Base-by-base conservation (phyloP, 2,797 vertebrate species). In the Phylloscopus collybita region DNA sequence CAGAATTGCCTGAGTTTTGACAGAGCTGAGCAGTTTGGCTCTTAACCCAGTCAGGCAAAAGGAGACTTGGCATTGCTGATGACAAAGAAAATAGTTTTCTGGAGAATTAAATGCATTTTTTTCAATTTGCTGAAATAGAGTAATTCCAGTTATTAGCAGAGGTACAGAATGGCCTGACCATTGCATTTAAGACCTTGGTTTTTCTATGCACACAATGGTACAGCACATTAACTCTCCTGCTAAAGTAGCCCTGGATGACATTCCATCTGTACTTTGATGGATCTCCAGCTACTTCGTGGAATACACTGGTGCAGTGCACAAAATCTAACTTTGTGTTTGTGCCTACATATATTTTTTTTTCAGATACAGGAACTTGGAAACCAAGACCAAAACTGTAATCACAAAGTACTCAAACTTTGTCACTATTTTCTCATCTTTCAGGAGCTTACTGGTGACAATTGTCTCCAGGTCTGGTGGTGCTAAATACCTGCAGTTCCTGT, bases 21-120 rank as follows among this genome's bases (percentile, higher is more conserved):
- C 96, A 96, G 90, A 95, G 88, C 66, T 96, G 95, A 93, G 82
- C 66, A 79, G 66, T 81, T 96, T 96, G 95, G 95, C 95, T 96
- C 76, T 90, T 96, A 95, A 97, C 82, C 92, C 91, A 94, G 66
- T 11, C 85, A 96, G 76, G 89, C 92, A 95, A 96, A 88, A 86
- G 81, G 91, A 97, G 93, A 57, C 59, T 94, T 95, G 82, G 86
- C 88, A 90, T 92, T 81, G 80, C 83, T 80, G 84, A 82, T 91
- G 86, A 94, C 93, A 95, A 94, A 92, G 59, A 90, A 96, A 90
- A 83, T 9, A 89, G 30, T 19, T 92, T 92, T 88, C 50, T 29
- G 5, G 88, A 85, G 69, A 93, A 89, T 34, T 13, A 85, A 94
- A 90, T 45, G 20, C 13, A 26, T 51, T 85, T 85, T 85, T 86